phyloP scores from a whole-genome alignment of 2,113 vertebrate species.

The Ginglymostoma cirratum region DNA sequence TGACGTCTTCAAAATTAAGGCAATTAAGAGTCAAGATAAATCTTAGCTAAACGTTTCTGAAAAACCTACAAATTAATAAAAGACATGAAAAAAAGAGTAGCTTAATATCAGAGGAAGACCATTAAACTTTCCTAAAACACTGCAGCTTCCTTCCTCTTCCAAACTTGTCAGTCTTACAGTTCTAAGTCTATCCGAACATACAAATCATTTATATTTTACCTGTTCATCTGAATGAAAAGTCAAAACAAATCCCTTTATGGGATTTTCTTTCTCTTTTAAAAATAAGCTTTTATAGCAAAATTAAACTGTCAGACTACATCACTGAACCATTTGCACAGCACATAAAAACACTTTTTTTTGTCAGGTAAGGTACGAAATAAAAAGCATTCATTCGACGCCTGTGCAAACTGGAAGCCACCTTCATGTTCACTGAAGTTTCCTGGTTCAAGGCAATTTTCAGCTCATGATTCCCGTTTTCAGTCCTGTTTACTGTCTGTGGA shows the following conservation, averaged over 20 bases:
- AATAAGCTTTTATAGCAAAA: slow-evolving; percentile 71
- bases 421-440: slow-evolving; percentile 81
- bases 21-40: slow-evolving; percentile 97
- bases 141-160: slow-evolving; percentile 55
- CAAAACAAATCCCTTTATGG: slow-evolving; percentile 54
- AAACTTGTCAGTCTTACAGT: slow-evolving; percentile 65
- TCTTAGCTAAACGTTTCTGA: slow-evolving; percentile 84
- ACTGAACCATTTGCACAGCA: slow-evolving; percentile 78
- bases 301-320: slow-evolving; percentile 74
- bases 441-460: slow-evolving; percentile 91
- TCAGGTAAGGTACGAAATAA: slow-evolving; percentile 75
- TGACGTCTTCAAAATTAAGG: slow-evolving; percentile 97
- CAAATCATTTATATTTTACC: slow-evolving; percentile 67
- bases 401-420: slow-evolving; percentile 90
- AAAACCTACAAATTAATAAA: slow-evolving; percentile 71
- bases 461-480: slow-evolving; percentile 70
- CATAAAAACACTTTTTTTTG: slow-evolving; percentile 62
- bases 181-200: slow-evolving; percentile 68
- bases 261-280: slow-evolving; percentile 59
- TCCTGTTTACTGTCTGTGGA: slow-evolving; percentile 80
- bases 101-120: slow-evolving; percentile 92
- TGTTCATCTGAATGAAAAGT: slow-evolving; percentile 61
- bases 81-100: slow-evolving; percentile 71
- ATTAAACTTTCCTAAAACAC: slow-evolving; percentile 56
- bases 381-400: slow-evolving; percentile 79